Evolutionary conservation across 2,888 invertebrate genomes (phyloP).

Genomic region (Tetragonula carbonaria): DNA sequence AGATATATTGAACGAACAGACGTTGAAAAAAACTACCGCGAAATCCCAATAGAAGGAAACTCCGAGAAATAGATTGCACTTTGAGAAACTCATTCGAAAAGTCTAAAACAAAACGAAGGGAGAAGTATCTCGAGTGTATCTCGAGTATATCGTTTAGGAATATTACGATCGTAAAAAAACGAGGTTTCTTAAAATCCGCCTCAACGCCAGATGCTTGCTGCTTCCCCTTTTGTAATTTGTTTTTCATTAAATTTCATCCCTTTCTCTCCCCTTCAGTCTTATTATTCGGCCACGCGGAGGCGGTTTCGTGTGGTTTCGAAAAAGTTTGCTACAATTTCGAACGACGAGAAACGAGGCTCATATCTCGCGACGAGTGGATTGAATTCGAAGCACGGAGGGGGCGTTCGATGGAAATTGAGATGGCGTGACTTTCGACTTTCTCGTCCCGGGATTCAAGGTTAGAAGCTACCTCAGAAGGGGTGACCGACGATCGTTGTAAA

Average conservation of each 20-base stretch:
- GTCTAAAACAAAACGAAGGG: background rate
- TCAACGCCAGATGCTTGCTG: background rate
- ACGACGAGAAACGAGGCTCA: background rate
- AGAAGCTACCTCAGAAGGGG: background rate
- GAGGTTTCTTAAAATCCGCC: background rate
- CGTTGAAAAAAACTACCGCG: background rate
- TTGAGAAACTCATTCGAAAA: no score
- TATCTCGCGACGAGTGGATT: conserved; percentile 29
- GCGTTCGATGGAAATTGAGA: conserved; percentile 45
- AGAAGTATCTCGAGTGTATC: no score
- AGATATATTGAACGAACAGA: no score
- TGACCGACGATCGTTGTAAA: conserved; percentile 22
- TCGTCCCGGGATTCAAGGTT: background rate
- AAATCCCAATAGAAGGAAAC: no score
- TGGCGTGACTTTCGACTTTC: conserved; percentile 40
- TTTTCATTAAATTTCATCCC: conserved; percentile 6
- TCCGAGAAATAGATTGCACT: background rate
- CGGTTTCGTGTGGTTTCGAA: background rate
- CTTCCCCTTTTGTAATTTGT: background rate
- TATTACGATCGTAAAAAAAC: conserved; percentile 15
- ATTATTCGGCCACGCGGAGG: background rate
- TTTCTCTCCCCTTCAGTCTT: background rate
- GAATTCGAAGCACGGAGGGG: conserved; percentile 37
- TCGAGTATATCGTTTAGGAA: background rate
- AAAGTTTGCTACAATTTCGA: conserved; percentile 31